These are phyloP conservation scores for Philereme vetulata DNA, from an alignment of 2,888 invertebrate genomes.

Conservation along the genomic window DNA sequence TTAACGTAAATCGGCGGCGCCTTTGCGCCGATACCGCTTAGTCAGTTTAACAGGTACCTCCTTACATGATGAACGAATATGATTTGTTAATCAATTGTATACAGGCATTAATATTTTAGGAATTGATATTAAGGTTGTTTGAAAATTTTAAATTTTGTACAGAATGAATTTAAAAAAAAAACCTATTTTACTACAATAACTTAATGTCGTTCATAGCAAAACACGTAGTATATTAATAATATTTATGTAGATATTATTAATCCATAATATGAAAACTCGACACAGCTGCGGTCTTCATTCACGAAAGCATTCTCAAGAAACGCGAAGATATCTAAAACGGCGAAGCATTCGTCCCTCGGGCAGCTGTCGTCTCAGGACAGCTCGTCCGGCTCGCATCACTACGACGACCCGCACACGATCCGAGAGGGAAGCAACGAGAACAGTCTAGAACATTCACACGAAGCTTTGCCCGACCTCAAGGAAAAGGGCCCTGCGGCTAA, in stretches of 20 bases:
- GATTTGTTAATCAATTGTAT: no score
- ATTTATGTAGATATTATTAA: conserved; percentile 2
- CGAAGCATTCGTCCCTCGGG: conserved; percentile 80
- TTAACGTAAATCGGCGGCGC: no score
- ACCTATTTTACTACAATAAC: no score
- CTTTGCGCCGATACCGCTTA: no score
- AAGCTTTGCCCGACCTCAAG: conserved; percentile 69
- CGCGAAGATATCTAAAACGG: conserved; percentile 90
- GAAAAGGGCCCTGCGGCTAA: conserved; percentile 65
- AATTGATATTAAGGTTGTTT: no score
- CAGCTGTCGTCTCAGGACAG: conserved; percentile 81
- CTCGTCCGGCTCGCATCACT: conserved; percentile 78
- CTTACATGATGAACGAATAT: no score
- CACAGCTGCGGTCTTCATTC: conserved; percentile 95
- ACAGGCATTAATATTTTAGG: no score
- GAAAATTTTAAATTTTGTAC: no score
- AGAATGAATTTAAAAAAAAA: no score
- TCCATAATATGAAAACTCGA: conserved; percentile 31
- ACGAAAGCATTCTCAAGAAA: conserved; percentile 97
- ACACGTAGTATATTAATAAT: no score
- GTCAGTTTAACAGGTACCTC: no score
- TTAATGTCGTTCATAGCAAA: no score
- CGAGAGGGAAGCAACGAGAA: conserved; percentile 81
- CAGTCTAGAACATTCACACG: conserved; percentile 80
- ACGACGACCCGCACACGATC: conserved; percentile 80